phyloP scores from a whole-genome alignment of 2,797 vertebrate genomes.

The Lemur catta region DNA sequence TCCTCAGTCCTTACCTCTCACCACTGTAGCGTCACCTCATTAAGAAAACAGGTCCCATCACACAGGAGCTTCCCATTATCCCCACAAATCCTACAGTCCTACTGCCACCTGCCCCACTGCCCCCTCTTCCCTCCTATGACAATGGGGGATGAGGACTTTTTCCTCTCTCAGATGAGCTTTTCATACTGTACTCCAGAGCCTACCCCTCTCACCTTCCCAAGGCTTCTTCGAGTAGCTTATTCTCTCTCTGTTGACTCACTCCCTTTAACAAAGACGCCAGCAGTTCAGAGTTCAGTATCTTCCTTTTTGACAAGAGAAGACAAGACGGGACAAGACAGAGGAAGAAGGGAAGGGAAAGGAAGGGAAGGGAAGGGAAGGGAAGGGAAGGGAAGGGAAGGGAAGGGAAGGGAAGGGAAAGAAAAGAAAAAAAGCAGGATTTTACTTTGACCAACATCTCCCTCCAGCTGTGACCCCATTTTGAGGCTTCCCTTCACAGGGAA shows the following conservation, averaged over 20 bases:
- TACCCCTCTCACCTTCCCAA: background rate
- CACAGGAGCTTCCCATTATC: conserved; percentile 5
- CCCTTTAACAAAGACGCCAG: background rate
- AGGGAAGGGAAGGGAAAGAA: background rate
- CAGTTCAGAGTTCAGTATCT: background rate
- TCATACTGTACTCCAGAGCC: background rate
- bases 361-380: background rate
- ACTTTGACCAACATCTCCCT: background rate
- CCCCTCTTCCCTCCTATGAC: background rate
- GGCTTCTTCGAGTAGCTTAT: background rate
- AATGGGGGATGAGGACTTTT: background rate
- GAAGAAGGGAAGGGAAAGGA: background rate
- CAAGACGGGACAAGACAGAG: background rate
- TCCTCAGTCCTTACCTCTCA: background rate
- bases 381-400: background rate
- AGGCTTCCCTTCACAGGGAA: conserved; percentile 1
- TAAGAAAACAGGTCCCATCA: background rate
- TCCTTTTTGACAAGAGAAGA: background rate
- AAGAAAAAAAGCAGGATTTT: background rate
- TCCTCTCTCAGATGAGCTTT: background rate
- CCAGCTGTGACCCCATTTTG: background rate
- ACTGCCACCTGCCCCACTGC: background rate
- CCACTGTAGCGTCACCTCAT: background rate
- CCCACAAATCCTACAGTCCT: background rate
- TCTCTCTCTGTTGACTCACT: conserved; percentile 1